Base-by-base conservation (phyloP, 2,113 vertebrate species). In the Struthio camelus region DNA sequence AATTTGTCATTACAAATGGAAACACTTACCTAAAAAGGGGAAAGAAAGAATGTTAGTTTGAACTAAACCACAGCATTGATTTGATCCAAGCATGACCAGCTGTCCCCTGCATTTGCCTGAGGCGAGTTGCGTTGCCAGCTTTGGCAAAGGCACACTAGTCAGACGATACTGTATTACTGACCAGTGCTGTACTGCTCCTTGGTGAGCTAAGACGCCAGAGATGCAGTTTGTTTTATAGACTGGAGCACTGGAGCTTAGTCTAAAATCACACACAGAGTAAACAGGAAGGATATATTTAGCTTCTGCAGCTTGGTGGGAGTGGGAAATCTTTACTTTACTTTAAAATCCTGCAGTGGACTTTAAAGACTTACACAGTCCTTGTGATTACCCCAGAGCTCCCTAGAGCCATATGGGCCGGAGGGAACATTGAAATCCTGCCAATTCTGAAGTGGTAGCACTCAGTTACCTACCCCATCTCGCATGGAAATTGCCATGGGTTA, bases 201-300 rank as follows among this genome's bases (percentile, higher is more conserved):
- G 50, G 44, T 17, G 11, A 58, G 86, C 70, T 38, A 62, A 62
- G 67, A 71, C 5, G 4, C 93, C 88, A 83, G 85, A 76, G 81
- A 76, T 94, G 82, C 87, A 48, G 65, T 96, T 80, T 93, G 75
- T 69, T 93, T 85, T 53, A 54, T 69, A n/a, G 94, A 70, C 80
- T 65, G 84, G 14, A 95, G 89, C 78, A 70, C 80, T 65, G 84
- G 14, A 95, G 89, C 78, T 93, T 30, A 92, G 93, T 88, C 89
- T 94, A 90, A 87, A 95, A 91, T 93, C 94, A 88, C 91, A 82
- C 81, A 75, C 64, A 96, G 72, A 83, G 81, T 94, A 96, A 97
- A 97, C 96, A 97, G 96, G 96, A 97, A 96, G 92, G 94, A 93
- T 97, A 96, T 91, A 85, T 97, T 97, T 96, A 96, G 79, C 79